These are phyloP conservation scores for Hemibagrus wyckioides DNA, from an alignment of 2,113 vertebrate genomes.

Conservation along the genomic window DNA sequence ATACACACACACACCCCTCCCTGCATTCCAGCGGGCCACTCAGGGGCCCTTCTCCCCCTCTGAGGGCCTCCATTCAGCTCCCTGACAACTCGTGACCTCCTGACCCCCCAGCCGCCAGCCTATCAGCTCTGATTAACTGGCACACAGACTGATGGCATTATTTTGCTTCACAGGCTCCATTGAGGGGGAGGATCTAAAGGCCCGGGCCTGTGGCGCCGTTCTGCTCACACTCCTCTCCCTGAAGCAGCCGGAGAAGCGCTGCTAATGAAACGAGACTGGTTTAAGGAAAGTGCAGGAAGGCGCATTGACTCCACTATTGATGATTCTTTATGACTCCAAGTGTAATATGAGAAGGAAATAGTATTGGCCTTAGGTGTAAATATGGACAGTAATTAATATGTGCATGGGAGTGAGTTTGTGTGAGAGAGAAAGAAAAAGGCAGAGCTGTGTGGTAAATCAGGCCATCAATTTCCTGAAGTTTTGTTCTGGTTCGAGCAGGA, in stretches of 20 bases:
- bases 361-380: conserved; percentile 25
- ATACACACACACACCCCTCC: conserved; percentile 53
- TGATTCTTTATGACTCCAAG: conserved; percentile 14
- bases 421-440: conserved; percentile 33
- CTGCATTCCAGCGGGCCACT: conserved; percentile 55
- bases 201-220: conserved; percentile 72
- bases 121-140: conserved; percentile 87
- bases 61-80: conserved; percentile 79
- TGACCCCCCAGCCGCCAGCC: conserved; percentile 81
- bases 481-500: background rate
- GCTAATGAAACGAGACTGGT: conserved; percentile 61
- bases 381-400: conserved; percentile 31
- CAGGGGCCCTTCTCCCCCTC: conserved; percentile 56
- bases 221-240: conserved; percentile 73
- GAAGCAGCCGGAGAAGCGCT: conserved; percentile 65
- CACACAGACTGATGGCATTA: conserved; percentile 84
- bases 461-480: background rate
- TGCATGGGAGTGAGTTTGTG: conserved; percentile 47
- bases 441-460: conserved; percentile 44
- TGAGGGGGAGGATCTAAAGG: conserved; percentile 81
- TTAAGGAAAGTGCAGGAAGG: conserved; percentile 59
- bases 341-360: conserved; percentile 33
- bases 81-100: conserved; percentile 80
- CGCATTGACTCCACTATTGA: conserved; percentile 15
- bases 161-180: conserved; percentile 84